A percentile compares a stretch with the other conserved stretches of the same genome.
Conservation (phyloP, 1,140 invertebrate species). For the Gonatopus flavifemur region DNA sequence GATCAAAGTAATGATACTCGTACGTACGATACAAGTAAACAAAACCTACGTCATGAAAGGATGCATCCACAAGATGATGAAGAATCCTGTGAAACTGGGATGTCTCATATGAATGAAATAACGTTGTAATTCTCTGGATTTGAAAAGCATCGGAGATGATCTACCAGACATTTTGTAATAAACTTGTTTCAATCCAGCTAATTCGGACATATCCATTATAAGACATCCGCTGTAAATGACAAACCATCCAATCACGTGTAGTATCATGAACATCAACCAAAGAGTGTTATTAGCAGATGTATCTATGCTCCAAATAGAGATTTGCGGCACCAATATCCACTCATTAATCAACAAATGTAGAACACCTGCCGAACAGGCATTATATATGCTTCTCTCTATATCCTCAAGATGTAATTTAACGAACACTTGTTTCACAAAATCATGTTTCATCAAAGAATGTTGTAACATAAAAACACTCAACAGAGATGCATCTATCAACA, state of each 20-base stretch:
- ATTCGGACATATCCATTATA: constrained; percentile 65
- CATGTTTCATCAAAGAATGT: constrained; percentile 57
- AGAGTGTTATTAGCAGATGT: constrained; percentile 43
- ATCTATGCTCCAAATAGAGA: constrained; percentile 58
- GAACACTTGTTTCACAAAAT: constrained; percentile 48
- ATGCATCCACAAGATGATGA: constrained; percentile 59
- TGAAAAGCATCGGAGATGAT: constrained; percentile 50
- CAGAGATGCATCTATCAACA: constrained; percentile 53
- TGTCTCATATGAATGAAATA: constrained; percentile 61
- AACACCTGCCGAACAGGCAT: constrained; percentile 35
- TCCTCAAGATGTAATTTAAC: constrained; percentile 46
- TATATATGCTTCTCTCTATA: constrained; percentile 59
- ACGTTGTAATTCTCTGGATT: constrained; percentile 52
- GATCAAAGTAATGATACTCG: neutral
- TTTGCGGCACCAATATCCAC: constrained; percentile 52
- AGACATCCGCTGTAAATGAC: constrained; percentile 65
- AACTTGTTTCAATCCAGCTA: constrained; percentile 65
- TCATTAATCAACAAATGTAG: constrained; percentile 49
- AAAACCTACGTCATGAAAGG: constrained; percentile 60
- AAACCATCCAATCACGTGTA: constrained; percentile 62
- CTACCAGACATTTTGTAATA: constrained; percentile 55
- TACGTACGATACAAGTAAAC: neutral
- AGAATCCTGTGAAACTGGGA: constrained; percentile 60
- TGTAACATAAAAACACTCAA: constrained; percentile 58
- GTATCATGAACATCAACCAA: constrained; percentile 53